These are phyloP conservation scores for Phoebastria nigripes DNA, from an alignment of 2,797 vertebrate genomes.

Conservation along the genomic window DNA sequence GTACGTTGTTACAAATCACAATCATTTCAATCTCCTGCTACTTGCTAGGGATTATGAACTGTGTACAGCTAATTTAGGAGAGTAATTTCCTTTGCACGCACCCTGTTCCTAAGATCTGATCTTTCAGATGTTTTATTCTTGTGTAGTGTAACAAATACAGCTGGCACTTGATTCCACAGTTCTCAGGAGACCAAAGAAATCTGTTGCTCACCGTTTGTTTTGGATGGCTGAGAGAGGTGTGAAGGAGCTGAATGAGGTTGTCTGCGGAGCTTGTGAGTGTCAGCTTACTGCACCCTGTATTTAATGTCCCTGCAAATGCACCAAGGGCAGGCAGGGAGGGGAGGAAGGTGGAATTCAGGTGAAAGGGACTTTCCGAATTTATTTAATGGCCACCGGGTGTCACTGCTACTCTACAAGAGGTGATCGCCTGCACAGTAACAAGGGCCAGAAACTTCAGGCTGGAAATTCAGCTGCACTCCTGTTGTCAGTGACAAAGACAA, in stretches of 20 bases:
- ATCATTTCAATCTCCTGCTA: not conserved
- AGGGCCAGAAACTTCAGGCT: rapidly evolving
- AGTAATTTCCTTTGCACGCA: not conserved
- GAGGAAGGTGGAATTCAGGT: not conserved
- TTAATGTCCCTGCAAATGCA: not conserved
- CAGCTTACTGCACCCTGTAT: no score
- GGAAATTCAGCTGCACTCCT: not conserved
- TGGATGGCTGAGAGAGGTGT: not conserved
- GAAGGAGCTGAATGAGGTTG: not conserved
- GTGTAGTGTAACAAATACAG: not conserved
- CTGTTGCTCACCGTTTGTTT: not conserved
- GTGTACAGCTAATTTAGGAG: not conserved
- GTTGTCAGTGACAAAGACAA: not conserved
- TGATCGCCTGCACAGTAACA: rapidly evolving
- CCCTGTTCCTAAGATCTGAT: not conserved
- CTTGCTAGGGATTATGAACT: not conserved
- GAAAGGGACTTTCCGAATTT: not conserved
- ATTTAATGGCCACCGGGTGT: not conserved
- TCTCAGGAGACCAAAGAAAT: not conserved
- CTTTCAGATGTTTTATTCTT: not conserved
- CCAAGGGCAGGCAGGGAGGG: rapidly evolving
- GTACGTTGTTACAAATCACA: not conserved
- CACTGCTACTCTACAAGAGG: not conserved
- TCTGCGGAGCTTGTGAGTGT: rapidly evolving
- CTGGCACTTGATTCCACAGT: not conserved